Percentiles rank a stretch among this genome's conserved stretches.
Evolutionary conservation across 2,113 vertebrate genomes (phyloP).

Genomic region (Gorsachius goisagi): DNA sequence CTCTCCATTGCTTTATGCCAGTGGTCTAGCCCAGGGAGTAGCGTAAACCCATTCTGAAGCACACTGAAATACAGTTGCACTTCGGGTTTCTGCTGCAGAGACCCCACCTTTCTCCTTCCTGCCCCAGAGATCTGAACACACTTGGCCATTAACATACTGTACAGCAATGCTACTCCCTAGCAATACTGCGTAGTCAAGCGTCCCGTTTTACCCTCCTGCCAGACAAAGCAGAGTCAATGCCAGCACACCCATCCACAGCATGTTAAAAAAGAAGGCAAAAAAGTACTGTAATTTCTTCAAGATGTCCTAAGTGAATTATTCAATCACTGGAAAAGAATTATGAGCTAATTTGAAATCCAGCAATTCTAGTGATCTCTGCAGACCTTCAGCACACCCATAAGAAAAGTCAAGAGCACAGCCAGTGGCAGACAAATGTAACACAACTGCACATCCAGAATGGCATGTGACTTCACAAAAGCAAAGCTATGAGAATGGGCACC

Average conservation of each 20-base stretch:
- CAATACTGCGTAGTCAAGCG: background rate
- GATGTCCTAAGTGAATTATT: background rate
- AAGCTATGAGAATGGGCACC: background rate
- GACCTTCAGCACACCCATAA: background rate
- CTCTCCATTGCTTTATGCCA: background rate
- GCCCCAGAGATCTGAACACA: background rate
- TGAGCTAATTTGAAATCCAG: background rate
- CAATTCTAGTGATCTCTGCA: background rate
- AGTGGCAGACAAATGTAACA: accelerated
- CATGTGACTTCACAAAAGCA: background rate
- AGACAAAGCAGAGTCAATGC: background rate
- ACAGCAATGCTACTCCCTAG: background rate
- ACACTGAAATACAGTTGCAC: background rate
- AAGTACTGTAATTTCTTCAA: background rate
- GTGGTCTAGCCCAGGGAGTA: background rate
- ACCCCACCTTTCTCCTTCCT: background rate
- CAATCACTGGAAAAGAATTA: background rate
- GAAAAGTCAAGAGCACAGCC: background rate
- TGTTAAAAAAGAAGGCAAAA: background rate
- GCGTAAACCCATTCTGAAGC: background rate
- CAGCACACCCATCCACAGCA: accelerated
- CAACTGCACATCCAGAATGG: background rate
- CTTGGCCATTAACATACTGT: no score
- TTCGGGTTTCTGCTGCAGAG: background rate
- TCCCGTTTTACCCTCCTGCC: background rate